Conservation (phyloP, 2,113 vertebrate genomes). For the Peromyscus californicus region DNA sequence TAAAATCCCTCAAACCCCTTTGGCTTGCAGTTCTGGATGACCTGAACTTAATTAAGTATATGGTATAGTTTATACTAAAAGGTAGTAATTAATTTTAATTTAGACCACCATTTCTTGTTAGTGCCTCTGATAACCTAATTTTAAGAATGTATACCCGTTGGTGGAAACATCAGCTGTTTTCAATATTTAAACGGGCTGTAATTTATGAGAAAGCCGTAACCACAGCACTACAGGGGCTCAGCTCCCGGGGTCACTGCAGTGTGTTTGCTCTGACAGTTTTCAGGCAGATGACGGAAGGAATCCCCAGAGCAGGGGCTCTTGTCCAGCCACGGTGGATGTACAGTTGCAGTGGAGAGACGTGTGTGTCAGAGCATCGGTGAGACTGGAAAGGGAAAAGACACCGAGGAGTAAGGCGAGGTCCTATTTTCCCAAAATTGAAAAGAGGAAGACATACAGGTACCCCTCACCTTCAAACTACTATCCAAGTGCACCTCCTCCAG, state of each 20-base stretch:
- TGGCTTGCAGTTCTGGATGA: not conserved
- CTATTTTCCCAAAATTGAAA: not conserved
- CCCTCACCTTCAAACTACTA: not conserved
- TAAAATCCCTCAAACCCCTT: not conserved
- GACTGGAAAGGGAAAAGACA: not conserved
- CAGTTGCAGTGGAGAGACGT: not conserved
- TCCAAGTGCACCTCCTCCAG: accelerated
- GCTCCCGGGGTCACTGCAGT: not conserved
- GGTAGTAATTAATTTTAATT: constrained; percentile 39
- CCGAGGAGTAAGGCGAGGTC: not conserved
- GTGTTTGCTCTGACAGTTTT: not conserved
- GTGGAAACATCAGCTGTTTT: not conserved
- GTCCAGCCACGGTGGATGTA: not conserved
- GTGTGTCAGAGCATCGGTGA: not conserved
- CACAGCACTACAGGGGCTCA: not conserved
- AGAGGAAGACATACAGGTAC: not conserved
- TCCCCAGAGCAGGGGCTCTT: not conserved
- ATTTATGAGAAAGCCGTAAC: not conserved
- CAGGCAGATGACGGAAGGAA: not conserved
- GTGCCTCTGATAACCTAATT: not conserved
- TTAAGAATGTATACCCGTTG: constrained; percentile 10
- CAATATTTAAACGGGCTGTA: not conserved
- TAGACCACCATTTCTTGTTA: not conserved
- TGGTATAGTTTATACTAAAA: not conserved
- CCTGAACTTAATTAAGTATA: not conserved